Evolutionary conservation across 2,797 vertebrate genomes (phyloP).

Genomic region (Sebastes baramenuke): DNA sequence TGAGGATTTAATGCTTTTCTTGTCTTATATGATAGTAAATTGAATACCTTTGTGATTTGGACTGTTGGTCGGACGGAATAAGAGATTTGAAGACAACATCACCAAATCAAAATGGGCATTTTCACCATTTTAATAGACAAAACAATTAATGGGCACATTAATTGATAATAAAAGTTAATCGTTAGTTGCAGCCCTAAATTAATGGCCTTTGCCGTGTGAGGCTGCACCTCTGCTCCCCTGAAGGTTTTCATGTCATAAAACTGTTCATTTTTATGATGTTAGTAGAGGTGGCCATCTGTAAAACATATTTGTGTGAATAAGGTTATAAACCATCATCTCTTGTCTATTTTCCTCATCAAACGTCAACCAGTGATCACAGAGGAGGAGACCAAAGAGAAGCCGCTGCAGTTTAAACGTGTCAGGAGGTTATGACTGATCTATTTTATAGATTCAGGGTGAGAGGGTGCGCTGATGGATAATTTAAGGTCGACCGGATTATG

Average conservation of each 20-base stretch:
- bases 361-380: not conserved
- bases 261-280: slow-evolving; percentile 33
- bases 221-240: not conserved
- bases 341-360: not conserved
- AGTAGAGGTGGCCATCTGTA: not conserved
- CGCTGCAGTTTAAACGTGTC: slow-evolving; percentile 1
- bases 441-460: slow-evolving; percentile 4
- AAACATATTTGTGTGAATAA: slow-evolving; percentile 21
- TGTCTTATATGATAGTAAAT: not conserved
- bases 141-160: rapidly evolving
- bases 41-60: not conserved
- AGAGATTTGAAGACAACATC: not conserved
- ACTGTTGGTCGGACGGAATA: not conserved
- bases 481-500: slow-evolving; percentile 34
- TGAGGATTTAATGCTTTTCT: not conserved
- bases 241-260: slow-evolving; percentile 22
- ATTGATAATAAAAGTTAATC: not conserved
- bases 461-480: slow-evolving; percentile 20
- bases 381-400: not conserved
- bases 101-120: no score
- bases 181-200: not conserved
- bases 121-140: not conserved
- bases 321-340: slow-evolving; percentile 5
- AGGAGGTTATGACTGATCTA: not conserved
- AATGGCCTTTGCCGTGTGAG: not conserved